Base-by-base conservation (phyloP, 2,888 invertebrate genomes). In the Hypomecis punctinalis region DNA sequence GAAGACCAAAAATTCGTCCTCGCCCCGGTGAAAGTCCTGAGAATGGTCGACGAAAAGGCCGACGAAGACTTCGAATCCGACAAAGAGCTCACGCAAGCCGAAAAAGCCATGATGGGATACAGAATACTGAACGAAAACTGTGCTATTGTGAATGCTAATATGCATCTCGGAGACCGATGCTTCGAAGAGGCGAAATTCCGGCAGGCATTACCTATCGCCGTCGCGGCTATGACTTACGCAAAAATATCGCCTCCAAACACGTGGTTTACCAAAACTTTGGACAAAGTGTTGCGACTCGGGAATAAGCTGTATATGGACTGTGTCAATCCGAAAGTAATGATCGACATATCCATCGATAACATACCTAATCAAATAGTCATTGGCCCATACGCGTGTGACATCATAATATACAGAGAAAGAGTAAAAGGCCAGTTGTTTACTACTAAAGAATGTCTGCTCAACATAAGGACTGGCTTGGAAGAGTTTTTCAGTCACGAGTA, bases 211-310 rank as follows among this genome's bases (percentile, higher is more conserved):
- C 86, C 95, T 0, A 94, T 95, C 65, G 91, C 94, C 0, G 84
- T 94, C 0, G 91, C 94, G 6, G 94, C 94, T 4, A 85, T 95
- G 83, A 94, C 95, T 0, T 96, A 96, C 71, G 92, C 95, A 0
- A 94, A 95, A 75, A 95, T 96, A 69, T 95, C 95, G 3, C 94
- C 94, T 0, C 94, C 95, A 0, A 94, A 94, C 57, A 90, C 94
- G 0, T 95, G 95, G 95, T 93, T 93, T 71, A 89, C 90, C 6
- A 93, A 90, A 64, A 94, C 94, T 0, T 70, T 95, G 0, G 94
- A 95, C 74, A 94, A 95, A 81, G 90, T 95, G 55, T 78, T 94
- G 74, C 90, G 94, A 6, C 84, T 94, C 11, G 94, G 94, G 0
- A 94, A 94, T 70, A 94, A 94, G 71, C 78, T 94, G n/a, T 94